Conservation (phyloP, 2,888 invertebrate genomes). For the Nudaria mundana region DNA sequence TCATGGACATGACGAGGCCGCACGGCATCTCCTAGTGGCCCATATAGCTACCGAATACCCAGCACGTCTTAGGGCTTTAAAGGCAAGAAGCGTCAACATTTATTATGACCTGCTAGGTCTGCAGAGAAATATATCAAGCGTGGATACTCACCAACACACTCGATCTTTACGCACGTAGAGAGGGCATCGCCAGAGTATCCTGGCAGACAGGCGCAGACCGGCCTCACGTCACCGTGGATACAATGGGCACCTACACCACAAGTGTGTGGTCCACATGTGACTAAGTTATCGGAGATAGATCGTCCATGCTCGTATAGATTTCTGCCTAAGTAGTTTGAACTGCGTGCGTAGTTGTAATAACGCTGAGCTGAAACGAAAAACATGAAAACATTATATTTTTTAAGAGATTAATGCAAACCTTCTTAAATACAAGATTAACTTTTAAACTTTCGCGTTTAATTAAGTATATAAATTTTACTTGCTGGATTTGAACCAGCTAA, state of each 20-base stretch:
- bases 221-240: conserved; percentile 84
- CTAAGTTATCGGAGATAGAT: conserved; percentile 68
- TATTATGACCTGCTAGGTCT: no score
- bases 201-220: conserved; percentile 90
- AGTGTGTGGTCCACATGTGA: conserved; percentile 81
- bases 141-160: conserved; percentile 86
- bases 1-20: no score
- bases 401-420: no score
- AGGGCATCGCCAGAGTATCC: conserved; percentile 91
- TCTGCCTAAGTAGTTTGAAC: conserved; percentile 52
- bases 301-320: conserved; percentile 68
- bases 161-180: conserved; percentile 86
- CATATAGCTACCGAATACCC: no score
- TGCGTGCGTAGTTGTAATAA: conserved; percentile 48
- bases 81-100: no score
- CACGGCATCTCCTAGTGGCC: no score
- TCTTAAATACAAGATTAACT: no score
- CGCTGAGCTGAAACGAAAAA: conserved; percentile 49
- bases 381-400: not conserved
- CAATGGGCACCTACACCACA: conserved; percentile 87
- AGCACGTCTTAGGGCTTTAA: no score
- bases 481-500: no score
- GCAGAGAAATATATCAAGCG: no score
- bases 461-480: no score
- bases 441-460: no score